phyloP scores from a whole-genome alignment of 2,113 vertebrate genomes.

The Sinocyclocheilus anshuiensis region DNA sequence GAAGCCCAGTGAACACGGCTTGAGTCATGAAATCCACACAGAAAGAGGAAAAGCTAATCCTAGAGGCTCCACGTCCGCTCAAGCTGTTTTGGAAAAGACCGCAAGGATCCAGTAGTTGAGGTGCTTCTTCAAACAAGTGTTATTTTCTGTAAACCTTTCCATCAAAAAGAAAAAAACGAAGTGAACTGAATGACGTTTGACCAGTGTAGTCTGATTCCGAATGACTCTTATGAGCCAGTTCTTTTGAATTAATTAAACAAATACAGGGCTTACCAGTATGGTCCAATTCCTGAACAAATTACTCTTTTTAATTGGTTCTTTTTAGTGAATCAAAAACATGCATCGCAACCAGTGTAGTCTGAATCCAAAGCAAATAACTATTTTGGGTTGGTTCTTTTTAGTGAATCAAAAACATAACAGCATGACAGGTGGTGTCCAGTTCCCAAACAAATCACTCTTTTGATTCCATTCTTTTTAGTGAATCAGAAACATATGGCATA shows the following conservation, averaged over 20 bases:
- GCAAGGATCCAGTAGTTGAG: not conserved
- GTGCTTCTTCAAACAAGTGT: not conserved
- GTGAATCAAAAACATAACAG: no score
- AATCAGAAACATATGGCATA: not conserved
- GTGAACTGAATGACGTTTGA: not conserved
- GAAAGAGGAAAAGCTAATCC: conserved; percentile 44
- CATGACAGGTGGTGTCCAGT: no score
- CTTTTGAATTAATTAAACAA: not conserved
- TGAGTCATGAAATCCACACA: conserved; percentile 64
- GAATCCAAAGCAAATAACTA: no score
- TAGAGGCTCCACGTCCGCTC: not conserved
- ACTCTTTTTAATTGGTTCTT: no score
- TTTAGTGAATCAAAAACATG: no score
- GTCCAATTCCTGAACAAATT: not conserved
- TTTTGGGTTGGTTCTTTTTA: no score
- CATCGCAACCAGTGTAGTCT: no score
- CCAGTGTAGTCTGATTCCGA: not conserved
- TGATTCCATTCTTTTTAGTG: not conserved
- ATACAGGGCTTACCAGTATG: not conserved
- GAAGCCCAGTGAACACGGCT: conserved; percentile 58
- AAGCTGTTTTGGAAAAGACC: not conserved
- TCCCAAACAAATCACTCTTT: not conserved
- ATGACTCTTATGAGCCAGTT: not conserved
- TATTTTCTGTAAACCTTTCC: not conserved
- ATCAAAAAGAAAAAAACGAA: not conserved